Evolutionary conservation across 2,797 vertebrate species (phyloP).

Genomic region (Leptoclinus maculatus): DNA sequence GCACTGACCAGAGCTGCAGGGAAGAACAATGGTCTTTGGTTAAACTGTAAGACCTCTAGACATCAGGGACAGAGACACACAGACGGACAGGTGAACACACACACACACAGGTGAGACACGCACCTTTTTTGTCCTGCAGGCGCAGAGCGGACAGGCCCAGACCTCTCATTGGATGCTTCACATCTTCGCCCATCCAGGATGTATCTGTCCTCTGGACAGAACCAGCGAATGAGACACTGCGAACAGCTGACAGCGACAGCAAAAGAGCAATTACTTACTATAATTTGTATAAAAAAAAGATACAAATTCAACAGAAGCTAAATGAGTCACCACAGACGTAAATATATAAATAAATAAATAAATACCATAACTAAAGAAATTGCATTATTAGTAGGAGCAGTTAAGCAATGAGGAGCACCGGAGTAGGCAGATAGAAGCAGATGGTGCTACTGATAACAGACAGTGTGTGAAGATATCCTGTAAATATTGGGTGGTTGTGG

Average conservation of each 20-base stretch:
- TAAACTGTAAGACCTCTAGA: neutral
- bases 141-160: slow-evolving; percentile 76
- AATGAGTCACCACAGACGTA: slow-evolving; percentile 37
- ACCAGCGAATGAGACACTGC: slow-evolving; percentile 83
- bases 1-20: slow-evolving; percentile 84
- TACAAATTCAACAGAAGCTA: slow-evolving; percentile 25
- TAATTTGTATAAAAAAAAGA: slow-evolving; percentile 2
- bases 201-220: slow-evolving; percentile 67
- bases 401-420: slow-evolving; percentile 66
- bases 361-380: slow-evolving; percentile 46
- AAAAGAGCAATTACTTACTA: slow-evolving; percentile 40
- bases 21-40: slow-evolving; percentile 71
- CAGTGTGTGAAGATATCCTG: slow-evolving; percentile 48
- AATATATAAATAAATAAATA: neutral
- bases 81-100: slow-evolving; percentile 8
- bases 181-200: slow-evolving; percentile 85
- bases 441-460: slow-evolving; percentile 52
- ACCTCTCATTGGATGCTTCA: slow-evolving; percentile 73
- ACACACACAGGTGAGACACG: neutral
- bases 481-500: slow-evolving; percentile 32
- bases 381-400: slow-evolving; percentile 51
- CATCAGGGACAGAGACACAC: neutral
- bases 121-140: slow-evolving; percentile 86
- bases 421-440: slow-evolving; percentile 63
- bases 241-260: slow-evolving; percentile 76